Percentiles rank a stretch among this genome's conserved stretches.
Conservation (phyloP, 2,797 vertebrate species). For the Tiaroga cobitis region DNA sequence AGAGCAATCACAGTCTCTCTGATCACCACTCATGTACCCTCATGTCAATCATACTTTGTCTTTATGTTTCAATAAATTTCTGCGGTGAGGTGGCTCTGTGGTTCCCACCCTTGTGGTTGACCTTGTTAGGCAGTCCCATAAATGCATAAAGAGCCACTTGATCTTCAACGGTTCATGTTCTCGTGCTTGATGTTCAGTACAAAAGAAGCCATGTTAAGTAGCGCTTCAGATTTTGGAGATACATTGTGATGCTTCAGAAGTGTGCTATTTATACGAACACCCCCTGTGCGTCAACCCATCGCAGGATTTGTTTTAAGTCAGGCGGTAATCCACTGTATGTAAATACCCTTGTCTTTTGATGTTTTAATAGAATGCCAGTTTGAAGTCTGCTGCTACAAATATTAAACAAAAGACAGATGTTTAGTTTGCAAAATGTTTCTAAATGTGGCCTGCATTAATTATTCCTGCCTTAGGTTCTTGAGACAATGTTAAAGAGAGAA, state of each 20-base stretch:
- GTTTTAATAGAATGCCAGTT: slow-evolving; percentile 51
- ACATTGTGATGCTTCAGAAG: slow-evolving; percentile 31
- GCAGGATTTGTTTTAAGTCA: slow-evolving; percentile 52
- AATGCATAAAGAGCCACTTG: slow-evolving; percentile 13
- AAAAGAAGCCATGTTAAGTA: slow-evolving; percentile 35
- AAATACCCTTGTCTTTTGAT: slow-evolving; percentile 58
- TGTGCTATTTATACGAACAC: slow-evolving; percentile 44
- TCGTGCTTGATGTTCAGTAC: slow-evolving; percentile 23
- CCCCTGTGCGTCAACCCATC: slow-evolving; percentile 44
- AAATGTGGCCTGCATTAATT: slow-evolving; percentile 31
- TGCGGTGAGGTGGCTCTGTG: not conserved
- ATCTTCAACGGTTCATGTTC: slow-evolving; percentile 3
- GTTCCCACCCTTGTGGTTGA: slow-evolving; percentile 21
- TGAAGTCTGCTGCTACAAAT: slow-evolving; percentile 40
- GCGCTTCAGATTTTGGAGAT: slow-evolving; percentile 36
- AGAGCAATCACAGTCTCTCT: slow-evolving; percentile 43
- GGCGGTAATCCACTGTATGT: slow-evolving; percentile 55
- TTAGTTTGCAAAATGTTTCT: slow-evolving; percentile 54
- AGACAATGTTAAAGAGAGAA: slow-evolving; percentile 35
- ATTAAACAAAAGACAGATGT: slow-evolving; percentile 57
- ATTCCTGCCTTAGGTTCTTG: slow-evolving; percentile 38
- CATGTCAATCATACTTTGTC: slow-evolving; percentile 38
- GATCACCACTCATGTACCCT: slow-evolving; percentile 43
- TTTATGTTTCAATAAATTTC: slow-evolving; percentile 44
- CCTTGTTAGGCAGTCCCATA: slow-evolving; percentile 39